phyloP scores from a whole-genome alignment of 2,888 invertebrate species.

The Sphecodes monilicornis region DNA sequence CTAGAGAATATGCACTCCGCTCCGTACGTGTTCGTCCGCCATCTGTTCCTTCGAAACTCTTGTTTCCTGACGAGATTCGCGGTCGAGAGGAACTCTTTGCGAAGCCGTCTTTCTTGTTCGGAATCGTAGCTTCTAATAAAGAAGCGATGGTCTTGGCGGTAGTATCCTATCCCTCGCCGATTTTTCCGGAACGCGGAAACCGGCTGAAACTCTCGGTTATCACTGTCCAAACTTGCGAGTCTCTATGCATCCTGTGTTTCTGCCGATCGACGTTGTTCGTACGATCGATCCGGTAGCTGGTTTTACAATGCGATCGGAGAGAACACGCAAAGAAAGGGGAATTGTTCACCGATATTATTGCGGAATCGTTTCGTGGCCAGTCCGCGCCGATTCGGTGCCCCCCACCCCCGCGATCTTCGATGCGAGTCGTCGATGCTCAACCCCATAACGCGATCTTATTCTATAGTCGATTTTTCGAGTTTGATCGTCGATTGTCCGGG shows the following conservation, averaged over 20 bases:
- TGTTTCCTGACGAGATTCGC: neutral
- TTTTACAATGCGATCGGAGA: constrained; percentile 49
- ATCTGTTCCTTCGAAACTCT: neutral
- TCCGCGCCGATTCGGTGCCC: constrained; percentile 13
- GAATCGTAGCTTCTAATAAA: neutral
- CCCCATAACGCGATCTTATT: neutral
- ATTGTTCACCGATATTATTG: constrained; percentile 14
- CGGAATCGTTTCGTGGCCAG: constrained; percentile 52
- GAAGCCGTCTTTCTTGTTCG: neutral
- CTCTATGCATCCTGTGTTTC: neutral
- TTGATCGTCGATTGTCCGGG: too few relatives aligned
- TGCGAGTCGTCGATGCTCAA: neutral
- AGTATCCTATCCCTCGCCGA: neutral
- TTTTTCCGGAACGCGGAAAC: neutral
- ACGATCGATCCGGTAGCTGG: constrained; percentile 33
- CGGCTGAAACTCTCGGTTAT: neutral
- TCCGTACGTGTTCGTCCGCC: neutral
- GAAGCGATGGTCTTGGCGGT: neutral
- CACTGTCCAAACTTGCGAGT: constrained; percentile 1
- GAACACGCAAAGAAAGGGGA: constrained; percentile 51
- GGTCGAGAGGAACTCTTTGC: neutral
- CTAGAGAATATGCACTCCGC: neutral
- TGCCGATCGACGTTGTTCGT: constrained; percentile 21
- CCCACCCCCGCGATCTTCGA: neutral
- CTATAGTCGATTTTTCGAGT: too few relatives aligned